Evolutionary conservation across 2,888 invertebrate species (phyloP).

Genomic region (Pristionchus mayeri): DNA sequence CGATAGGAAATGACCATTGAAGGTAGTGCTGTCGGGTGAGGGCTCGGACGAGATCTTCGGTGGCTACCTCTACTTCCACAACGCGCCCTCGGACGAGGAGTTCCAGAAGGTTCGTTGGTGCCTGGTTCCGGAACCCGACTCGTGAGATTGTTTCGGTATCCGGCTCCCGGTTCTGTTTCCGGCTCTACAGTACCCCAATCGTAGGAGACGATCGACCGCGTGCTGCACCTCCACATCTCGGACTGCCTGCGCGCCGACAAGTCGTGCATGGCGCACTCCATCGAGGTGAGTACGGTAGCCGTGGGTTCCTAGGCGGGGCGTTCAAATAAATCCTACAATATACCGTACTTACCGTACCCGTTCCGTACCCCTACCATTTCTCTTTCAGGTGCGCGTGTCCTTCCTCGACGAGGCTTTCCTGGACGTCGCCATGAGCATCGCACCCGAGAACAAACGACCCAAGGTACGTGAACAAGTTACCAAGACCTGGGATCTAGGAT

Average conservation of each 20-base stretch:
- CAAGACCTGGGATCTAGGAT: no score
- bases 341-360: neutral
- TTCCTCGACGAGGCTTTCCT: conserved; percentile 76
- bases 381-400: conserved; percentile 73
- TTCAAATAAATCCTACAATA: neutral
- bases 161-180: no score
- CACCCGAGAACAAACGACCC: conserved; percentile 71
- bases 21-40: conserved; percentile 88
- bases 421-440: conserved; percentile 73
- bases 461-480: conserved; percentile 42
- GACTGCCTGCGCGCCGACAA: conserved; percentile 77
- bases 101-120: conserved; percentile 68
- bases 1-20: no score
- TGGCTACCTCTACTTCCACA: conserved; percentile 94
- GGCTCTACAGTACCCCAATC: no score
- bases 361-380: neutral
- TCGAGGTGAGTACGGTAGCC: conserved; percentile 65
- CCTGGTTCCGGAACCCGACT: no score
- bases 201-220: conserved; percentile 73
- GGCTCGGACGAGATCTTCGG: conserved; percentile 96
- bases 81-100: conserved; percentile 77
- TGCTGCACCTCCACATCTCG: conserved; percentile 73
- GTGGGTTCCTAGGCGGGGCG: neutral
- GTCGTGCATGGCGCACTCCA: conserved; percentile 76
- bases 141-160: no score